These are phyloP conservation scores for Mormyrus proboscirostris DNA, from an alignment of 2,797 vertebrate species.

Conservation along the genomic window DNA sequence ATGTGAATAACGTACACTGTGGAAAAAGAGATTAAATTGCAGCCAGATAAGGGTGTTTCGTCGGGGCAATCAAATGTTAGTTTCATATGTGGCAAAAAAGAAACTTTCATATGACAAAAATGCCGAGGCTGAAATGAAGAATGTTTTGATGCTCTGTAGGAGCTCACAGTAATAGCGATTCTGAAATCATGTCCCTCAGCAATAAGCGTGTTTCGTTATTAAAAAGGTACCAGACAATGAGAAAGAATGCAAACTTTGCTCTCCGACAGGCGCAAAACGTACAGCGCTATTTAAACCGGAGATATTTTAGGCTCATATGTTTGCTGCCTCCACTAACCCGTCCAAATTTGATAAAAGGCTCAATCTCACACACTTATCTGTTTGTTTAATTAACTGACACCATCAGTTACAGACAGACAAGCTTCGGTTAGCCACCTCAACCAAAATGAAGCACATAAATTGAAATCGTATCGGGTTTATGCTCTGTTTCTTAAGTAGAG, in stretches of 20 bases:
- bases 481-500: not conserved
- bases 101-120: conserved; percentile 21
- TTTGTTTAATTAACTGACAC: not conserved
- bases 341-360: not conserved
- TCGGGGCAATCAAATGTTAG: conserved; percentile 8
- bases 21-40: conserved; percentile 20
- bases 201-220: conserved; percentile 3
- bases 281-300: not conserved
- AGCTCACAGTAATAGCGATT: conserved; percentile 19
- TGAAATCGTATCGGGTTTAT: not conserved
- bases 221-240: conserved; percentile 24
- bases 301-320: not conserved
- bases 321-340: not conserved
- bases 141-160: not conserved
- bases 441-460: not conserved
- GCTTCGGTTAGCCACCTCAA: not conserved
- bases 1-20: not conserved
- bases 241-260: not conserved
- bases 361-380: not conserved
- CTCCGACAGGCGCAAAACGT: not conserved
- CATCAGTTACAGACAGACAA: not conserved
- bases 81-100: conserved; percentile 18
- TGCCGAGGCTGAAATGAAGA: conserved; percentile 17
- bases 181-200: conserved; percentile 8
- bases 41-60: conserved; percentile 4